Evolutionary conservation across 2,113 vertebrate genomes (phyloP), one percentile per base, ranked within the genome.

Genomic region (Seriola dumerili): DNA sequence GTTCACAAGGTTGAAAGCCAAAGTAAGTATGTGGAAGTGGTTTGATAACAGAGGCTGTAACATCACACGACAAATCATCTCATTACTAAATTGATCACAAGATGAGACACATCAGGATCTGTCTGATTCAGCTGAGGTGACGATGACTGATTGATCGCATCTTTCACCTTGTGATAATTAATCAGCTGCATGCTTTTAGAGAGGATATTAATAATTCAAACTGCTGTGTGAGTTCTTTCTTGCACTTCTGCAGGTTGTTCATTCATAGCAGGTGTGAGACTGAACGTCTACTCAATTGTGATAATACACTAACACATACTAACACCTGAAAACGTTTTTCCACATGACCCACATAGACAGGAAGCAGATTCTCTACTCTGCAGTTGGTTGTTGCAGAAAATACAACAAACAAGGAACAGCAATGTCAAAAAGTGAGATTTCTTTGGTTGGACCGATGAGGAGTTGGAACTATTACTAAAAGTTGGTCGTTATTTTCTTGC

Each of bases 101-200:
- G 63, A 42, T 3, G 21, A 65, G 55, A 76, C 36, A n/a, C 58
- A 12, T 44, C 14, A 17, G 17, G 40, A 61, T n/a, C 34, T 21
- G 52, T 14, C 19, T 54, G 34, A 67, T 42, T 11, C 23, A 34
- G 50, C 66, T 9, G 66, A 72, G 52, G 23, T 11, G 61, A 58
- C 64, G 5, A 16, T 17, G 71, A 75, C 12, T 19, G 57, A 67
- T 25, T 58, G 72, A 70, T 74, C n/a, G 10, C 61, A 13, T 34
- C 12, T 3, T 16, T 21, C 34, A 1, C 7, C 19, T 42, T 3
- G 11, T 40, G 38, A 12, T 36, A 29, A 55, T 72, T 46, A 67
- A 85, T 81, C 61, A 66, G 72, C 6, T 8, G 8, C 58, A 42
- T 63, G 72, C 67, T 77, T 80, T 81, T 29, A 81, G 61, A 55